Evolutionary conservation across 2,113 vertebrate genomes (phyloP).

Genomic region (Phyllopteryx taeniolatus): DNA sequence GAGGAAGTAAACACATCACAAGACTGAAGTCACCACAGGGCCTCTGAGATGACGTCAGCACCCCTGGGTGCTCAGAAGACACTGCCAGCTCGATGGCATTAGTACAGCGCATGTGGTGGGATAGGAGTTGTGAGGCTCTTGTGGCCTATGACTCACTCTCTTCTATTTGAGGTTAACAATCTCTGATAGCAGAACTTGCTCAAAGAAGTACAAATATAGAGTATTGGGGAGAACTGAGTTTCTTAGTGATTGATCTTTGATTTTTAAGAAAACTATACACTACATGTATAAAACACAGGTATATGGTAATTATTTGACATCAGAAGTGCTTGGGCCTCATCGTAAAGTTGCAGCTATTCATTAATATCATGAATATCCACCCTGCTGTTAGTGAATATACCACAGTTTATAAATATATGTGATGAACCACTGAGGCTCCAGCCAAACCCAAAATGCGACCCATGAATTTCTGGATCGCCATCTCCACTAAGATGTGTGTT

Average conservation of each 20-base stretch:
- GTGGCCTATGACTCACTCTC: constrained; percentile 38
- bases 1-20: constrained; percentile 64
- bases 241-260: background rate
- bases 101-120: constrained; percentile 13
- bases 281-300: background rate
- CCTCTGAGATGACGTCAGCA: constrained; percentile 61
- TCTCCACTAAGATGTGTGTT: constrained; percentile 7
- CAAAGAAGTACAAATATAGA: constrained; percentile 6
- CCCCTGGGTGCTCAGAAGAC: constrained; percentile 46
- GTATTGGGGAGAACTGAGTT: background rate
- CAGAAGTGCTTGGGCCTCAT: constrained; percentile 10
- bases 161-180: constrained; percentile 23
- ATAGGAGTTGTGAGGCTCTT: constrained; percentile 12
- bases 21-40: constrained; percentile 49
- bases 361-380: constrained; percentile 48
- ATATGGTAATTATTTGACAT: background rate
- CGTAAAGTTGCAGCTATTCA: constrained; percentile 19
- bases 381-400: constrained; percentile 55
- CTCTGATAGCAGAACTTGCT: constrained; percentile 3
- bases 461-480: constrained; percentile 9
- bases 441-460: constrained; percentile 40
- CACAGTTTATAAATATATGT: constrained; percentile 40
- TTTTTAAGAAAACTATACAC: background rate
- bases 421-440: constrained; percentile 47
- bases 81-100: constrained; percentile 45